Evolutionary conservation across 2,888 invertebrate genomes (phyloP), one percentile per base, ranked within the genome.

Genomic region (Noctua pronuba): DNA sequence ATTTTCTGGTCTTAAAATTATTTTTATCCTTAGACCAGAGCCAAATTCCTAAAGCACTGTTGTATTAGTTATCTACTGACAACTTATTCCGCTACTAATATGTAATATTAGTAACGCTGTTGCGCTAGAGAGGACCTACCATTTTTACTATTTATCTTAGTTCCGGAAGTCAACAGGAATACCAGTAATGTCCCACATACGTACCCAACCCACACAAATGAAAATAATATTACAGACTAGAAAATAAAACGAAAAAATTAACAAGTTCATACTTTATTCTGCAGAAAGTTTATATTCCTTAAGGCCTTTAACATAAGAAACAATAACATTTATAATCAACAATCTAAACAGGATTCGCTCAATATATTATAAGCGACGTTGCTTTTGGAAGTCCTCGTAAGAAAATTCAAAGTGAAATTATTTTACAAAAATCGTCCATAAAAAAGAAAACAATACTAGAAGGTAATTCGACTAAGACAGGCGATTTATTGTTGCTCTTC

Each of bases 241-340:
- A 58, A 75, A 77, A 67, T 70, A 44, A 77, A 80, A 81, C 55
- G 35, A 77, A 58, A 58, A 49, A 69, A 67, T 3, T 79, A 88
- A 87, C 85, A 91, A 89, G 86, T 83, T 86, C 80, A 86, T 87
- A 85, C 69, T 91, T 90, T 89, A 91, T 88, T 91, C 80, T 80
- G 80, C 85, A 85, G 75, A 84, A 85, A 74, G 74, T 79, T 66
- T 84, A 85, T 88, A 86, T 85, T 86, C 70, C 73, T 82, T 88
- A 87, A 84, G 88, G 85, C 82, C 68, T 87, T 85, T 85, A 89
- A 88, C 85, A 88, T 73, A 86, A 77, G 82, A 86, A 88, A 88
- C 74, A 87, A 85, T 79, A 80, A 85, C 86, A 88, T 86, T 83
- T 85, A 86, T 85, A 85, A 68, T 77, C 75, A 88, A 87, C 84